Evolutionary conservation across 1,140 invertebrate species (phyloP), one percentile per base, ranked within the genome.

Genomic region (Papilio helenus): DNA sequence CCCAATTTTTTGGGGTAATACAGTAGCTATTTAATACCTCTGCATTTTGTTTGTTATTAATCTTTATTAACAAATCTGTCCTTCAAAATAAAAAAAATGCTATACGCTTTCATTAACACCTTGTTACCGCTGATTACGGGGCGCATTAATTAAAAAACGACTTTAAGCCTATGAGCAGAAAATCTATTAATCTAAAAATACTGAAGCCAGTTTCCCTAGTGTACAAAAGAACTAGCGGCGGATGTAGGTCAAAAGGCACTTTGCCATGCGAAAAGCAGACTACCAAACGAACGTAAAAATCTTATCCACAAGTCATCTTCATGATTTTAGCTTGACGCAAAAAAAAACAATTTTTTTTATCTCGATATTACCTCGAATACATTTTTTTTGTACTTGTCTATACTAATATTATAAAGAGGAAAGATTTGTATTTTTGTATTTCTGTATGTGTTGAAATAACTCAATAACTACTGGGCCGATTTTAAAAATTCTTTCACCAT

Each of bases 191-290:
- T 77, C 55, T 77, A 77, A 34, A 58, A 61, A 77, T 77, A 77
- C 55, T 65, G n/a, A 77, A 77, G 58, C 29, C 76, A 76, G 74
- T 34, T 58, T 42, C 76, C 1, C n/a, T n/a, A 55, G 65, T 77
- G 76, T 65, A 77, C 76, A 77, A 77, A 77, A 77, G 76, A 77
- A 77, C 55, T 77, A 42, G 76, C 76, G 16, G 23, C 39, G 51
- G 55, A 77, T 77, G 26, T 77, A 61, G 76, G 76, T 77, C 76
- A 77, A 77, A 77, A 77, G 76, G 76, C 76, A 77, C 76, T 77
- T 61, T 77, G 29, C 76, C 51, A 16, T 39, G 76, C 76, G 51
- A 29, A 77, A 65, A 77, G 76, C 76, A 77, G 26, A 77, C 76
- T 77, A 65, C 14, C 76, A 77, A 77, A 77, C 76, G 58, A 42